Evolutionary conservation across 1,140 invertebrate genomes (phyloP), one percentile per base, ranked within the genome.

Genomic region (Marisa cornuarietis): DNA sequence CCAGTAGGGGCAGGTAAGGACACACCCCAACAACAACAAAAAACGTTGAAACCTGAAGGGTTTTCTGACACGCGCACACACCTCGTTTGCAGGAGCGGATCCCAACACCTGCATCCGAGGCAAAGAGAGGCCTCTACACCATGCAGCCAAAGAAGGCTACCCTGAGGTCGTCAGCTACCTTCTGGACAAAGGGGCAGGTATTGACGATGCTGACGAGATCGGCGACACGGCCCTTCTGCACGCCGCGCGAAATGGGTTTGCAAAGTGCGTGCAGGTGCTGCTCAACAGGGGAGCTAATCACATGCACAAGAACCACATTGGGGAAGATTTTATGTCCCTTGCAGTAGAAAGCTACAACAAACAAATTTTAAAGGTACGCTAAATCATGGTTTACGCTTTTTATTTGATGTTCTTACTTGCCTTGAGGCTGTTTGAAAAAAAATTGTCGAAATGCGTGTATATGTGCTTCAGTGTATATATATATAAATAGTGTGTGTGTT

Each of bases 101-200:
- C 82, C 86, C 14, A 88, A 90, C 77, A 72, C 81, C 8, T 62
- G 72, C 22, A 89, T 90, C 52, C 78, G 86, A 65, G 86, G 86
- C 26, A 85, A 86, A 58, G 86, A 88, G 69, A 85, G 83, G 14
- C 84, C 90, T 0, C 78, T 90, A 9, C 88, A 90, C 62, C 84
- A 87, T 66, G 90, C 90, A 26, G 88, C 86, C 14, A 82, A 79
- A 52, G 87, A 89, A 79, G 89, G 89, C 5, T 79, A 87, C 73
- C 49, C 83, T 9, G 80, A 84, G 14, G 82, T 88, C 24, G 13
- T 74, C 73, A 65, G 81, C 77, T 54, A 69, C 76, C 83, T 88
- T 13, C 61, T 89, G 6, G 63, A 82, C 42, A 71, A 81, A 31
- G 83, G 83, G 42, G 87, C 87, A 0, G 26, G 71, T 11, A 79